phyloP scores from a whole-genome alignment of 2,113 vertebrate species.

The Dicentrarchus labrax region DNA sequence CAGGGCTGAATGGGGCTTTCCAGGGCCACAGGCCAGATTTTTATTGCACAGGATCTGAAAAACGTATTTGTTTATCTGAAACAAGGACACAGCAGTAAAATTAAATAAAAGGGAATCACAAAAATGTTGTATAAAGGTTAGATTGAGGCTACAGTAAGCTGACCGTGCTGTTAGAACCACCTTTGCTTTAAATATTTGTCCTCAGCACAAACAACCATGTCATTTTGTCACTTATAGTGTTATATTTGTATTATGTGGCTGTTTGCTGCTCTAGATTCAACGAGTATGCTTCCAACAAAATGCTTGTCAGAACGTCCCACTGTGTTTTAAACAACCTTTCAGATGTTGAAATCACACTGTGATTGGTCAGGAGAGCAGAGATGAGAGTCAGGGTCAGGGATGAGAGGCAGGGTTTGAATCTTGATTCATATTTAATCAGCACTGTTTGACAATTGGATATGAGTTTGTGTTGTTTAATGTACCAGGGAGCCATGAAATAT shows the following conservation, averaged over 20 bases:
- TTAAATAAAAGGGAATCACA: slow-evolving; percentile 49
- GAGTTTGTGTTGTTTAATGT: background rate
- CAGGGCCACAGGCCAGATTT: slow-evolving; percentile 42
- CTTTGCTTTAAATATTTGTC: background rate
- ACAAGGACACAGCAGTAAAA: slow-evolving; percentile 31
- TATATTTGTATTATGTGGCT: background rate
- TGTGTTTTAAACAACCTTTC: background rate
- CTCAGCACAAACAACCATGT: background rate
- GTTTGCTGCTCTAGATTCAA: background rate
- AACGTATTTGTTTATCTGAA: slow-evolving; percentile 54
- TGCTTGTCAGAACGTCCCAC: background rate
- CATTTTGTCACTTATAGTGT: background rate
- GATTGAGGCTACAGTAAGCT: background rate
- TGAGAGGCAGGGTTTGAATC: too few relatives aligned
- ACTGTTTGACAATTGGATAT: too few relatives aligned
- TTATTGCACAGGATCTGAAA: slow-evolving; percentile 37
- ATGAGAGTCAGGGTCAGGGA: background rate
- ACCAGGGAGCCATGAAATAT: background rate
- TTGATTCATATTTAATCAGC: too few relatives aligned
- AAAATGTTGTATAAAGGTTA: slow-evolving; percentile 33
- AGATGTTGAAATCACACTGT: background rate
- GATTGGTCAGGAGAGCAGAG: background rate
- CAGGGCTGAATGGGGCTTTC: slow-evolving; percentile 56
- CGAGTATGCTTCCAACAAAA: too few relatives aligned
- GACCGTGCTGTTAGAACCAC: background rate